Evolutionary conservation across 2,113 vertebrate species (phyloP).

Genomic region (Oryzias celebensis): DNA sequence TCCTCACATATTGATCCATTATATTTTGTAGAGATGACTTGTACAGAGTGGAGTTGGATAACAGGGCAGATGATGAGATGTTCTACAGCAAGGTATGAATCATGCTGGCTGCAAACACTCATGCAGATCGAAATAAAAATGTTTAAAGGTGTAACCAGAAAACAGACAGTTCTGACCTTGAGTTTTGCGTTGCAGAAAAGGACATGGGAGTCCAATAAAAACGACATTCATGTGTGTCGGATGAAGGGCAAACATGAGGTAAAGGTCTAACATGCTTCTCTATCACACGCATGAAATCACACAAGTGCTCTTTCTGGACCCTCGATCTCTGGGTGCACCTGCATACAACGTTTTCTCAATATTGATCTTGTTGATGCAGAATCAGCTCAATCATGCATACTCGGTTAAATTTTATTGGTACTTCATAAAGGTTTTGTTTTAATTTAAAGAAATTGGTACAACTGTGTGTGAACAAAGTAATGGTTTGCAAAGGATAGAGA

Average conservation of each 20-base stretch:
- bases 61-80: conserved; percentile 80
- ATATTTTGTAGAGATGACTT: conserved; percentile 82
- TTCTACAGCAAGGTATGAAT: conserved; percentile 86
- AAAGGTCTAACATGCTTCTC: conserved; percentile 25
- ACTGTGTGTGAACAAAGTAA: conserved; percentile 8
- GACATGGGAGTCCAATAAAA: conserved; percentile 94
- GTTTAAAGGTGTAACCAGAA: neutral
- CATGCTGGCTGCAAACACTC: neutral
- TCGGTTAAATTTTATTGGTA: conserved; percentile 26
- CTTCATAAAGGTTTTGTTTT: conserved; percentile 13
- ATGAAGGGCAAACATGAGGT: conserved; percentile 99
- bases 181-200: conserved; percentile 80
- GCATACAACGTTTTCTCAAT: conserved; percentile 53
- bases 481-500: conserved; percentile 46
- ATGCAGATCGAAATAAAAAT: neutral
- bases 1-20: neutral
- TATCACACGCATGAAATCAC: conserved; percentile 52
- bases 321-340: conserved; percentile 39
- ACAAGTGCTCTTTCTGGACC: conserved; percentile 48
- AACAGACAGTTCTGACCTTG: neutral
- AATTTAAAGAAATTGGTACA: conserved; percentile 7
- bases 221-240: conserved; percentile 92
- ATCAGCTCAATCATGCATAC: conserved; percentile 46
- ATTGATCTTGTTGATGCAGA: conserved; percentile 61
- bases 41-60: conserved; percentile 88